Conservation (phyloP, 2,797 vertebrate species). For the Gobionotothen gibberifrons region DNA sequence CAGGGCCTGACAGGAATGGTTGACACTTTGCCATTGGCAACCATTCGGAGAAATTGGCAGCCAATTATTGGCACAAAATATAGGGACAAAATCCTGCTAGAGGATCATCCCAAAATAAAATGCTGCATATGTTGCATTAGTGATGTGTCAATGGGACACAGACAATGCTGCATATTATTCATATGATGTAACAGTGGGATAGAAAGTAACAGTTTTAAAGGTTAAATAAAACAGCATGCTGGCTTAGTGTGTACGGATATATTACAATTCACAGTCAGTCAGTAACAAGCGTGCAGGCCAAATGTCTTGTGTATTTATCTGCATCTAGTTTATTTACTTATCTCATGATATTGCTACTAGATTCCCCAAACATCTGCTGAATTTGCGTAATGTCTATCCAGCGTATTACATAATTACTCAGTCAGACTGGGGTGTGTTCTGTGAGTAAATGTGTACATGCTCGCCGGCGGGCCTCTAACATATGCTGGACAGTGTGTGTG, state of each 20-base stretch:
- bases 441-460: constrained; percentile 23
- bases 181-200: background rate
- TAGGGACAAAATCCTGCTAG: no score
- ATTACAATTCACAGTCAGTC: background rate
- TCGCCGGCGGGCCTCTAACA: constrained; percentile 28
- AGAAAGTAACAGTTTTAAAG: background rate
- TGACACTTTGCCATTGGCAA: no score
- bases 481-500: constrained; percentile 19
- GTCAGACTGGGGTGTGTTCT: constrained; percentile 5
- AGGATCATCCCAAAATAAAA: no score
- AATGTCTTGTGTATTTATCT: background rate
- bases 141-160: no score
- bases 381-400: constrained; percentile 17
- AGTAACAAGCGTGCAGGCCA: background rate
- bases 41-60: no score
- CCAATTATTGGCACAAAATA: no score
- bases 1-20: no score
- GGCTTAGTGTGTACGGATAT: background rate
- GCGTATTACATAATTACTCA: constrained; percentile 1
- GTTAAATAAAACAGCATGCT: background rate
- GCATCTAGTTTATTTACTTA: background rate
- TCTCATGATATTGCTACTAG: background rate
- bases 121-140: no score
- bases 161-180: no score
- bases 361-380: constrained; percentile 11